Evolutionary conservation across 2,888 invertebrate genomes (phyloP).

Genomic region (Rotaria macrura): DNA sequence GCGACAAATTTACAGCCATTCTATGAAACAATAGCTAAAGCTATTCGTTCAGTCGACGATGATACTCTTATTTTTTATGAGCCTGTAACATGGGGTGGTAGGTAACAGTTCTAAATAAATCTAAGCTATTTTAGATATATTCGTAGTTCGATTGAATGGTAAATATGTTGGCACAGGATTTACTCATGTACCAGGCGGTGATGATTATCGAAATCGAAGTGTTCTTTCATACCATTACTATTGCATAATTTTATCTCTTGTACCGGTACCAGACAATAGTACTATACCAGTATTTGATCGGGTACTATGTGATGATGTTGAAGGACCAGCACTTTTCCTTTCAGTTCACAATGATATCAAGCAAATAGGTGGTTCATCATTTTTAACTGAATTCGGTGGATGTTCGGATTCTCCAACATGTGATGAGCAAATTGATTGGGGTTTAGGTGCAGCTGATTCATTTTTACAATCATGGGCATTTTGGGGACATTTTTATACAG

Average conservation of each 20-base stretch:
- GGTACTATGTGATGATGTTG: conserved; percentile 37
- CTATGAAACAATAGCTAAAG: conserved; percentile 36
- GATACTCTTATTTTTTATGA: conserved; percentile 39
- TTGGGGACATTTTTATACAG: conserved; percentile 39
- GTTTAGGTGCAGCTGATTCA: conserved; percentile 37
- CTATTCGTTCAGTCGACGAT: conserved; percentile 38
- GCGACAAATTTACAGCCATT: conserved; percentile 25
- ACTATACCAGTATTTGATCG: conserved; percentile 35
- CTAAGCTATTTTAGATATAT: too few relatives aligned
- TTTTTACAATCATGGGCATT: conserved; percentile 40
- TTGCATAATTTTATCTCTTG: conserved; percentile 38
- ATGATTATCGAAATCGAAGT: conserved; percentile 33
- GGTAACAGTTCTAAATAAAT: not conserved
- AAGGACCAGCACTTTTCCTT: conserved; percentile 36
- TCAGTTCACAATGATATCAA: conserved; percentile 35
- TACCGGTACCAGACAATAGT: conserved; percentile 18
- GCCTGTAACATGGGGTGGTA: conserved; percentile 40
- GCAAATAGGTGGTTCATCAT: conserved; percentile 36
- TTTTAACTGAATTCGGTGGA: conserved; percentile 41
- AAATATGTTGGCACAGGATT: conserved; percentile 38
- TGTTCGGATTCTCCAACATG: conserved; percentile 34
- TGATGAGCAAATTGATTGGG: conserved; percentile 37
- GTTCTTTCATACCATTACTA: conserved; percentile 41
- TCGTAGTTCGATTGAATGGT: conserved; percentile 35
- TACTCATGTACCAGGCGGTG: conserved; percentile 38